Evolutionary conservation across 2,888 invertebrate species (phyloP).

Genomic region (Portevinia maculata): DNA sequence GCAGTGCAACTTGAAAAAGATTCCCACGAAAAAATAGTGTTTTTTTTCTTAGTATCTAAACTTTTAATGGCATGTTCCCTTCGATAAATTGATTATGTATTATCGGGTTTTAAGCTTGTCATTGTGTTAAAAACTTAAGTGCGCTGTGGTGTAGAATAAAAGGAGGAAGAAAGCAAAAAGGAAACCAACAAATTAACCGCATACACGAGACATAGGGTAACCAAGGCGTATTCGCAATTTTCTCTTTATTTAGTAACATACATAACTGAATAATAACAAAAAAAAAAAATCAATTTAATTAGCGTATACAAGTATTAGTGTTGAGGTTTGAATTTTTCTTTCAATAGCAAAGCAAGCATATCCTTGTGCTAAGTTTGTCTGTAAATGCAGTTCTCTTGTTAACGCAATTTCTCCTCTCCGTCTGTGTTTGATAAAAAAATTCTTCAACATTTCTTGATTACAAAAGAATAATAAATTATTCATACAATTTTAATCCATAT

Average conservation of each 20-base stretch:
- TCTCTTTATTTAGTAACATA: slow-evolving; percentile 17
- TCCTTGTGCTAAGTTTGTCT: slow-evolving; percentile 31
- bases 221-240: slow-evolving; percentile 67
- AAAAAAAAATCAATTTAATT: slow-evolving; percentile 7
- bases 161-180: slow-evolving; percentile 4
- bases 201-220: slow-evolving; percentile 58
- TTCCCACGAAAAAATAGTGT: slow-evolving; percentile 14
- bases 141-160: slow-evolving; percentile 30
- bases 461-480: background rate
- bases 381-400: slow-evolving; percentile 43
- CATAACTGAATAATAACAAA: slow-evolving; percentile 1
- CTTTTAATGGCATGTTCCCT: slow-evolving; percentile 55
- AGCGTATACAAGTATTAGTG: background rate
- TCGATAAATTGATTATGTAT: slow-evolving; percentile 71
- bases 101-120: slow-evolving; percentile 62
- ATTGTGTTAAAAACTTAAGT: slow-evolving; percentile 36
- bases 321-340: slow-evolving; percentile 12
- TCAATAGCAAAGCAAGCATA: background rate
- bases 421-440: slow-evolving; percentile 24
- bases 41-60: slow-evolving; percentile 28
- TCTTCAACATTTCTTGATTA: background rate
- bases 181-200: slow-evolving; percentile 49
- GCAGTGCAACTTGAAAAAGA: slow-evolving; percentile 58
- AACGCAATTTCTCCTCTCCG: slow-evolving; percentile 35
- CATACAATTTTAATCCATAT: background rate